A percentile compares a stretch with the other conserved stretches of the same genome.
These are phyloP conservation scores for Cathartes aura DNA, from an alignment of 2,113 vertebrate species.

Conservation along the genomic window DNA sequence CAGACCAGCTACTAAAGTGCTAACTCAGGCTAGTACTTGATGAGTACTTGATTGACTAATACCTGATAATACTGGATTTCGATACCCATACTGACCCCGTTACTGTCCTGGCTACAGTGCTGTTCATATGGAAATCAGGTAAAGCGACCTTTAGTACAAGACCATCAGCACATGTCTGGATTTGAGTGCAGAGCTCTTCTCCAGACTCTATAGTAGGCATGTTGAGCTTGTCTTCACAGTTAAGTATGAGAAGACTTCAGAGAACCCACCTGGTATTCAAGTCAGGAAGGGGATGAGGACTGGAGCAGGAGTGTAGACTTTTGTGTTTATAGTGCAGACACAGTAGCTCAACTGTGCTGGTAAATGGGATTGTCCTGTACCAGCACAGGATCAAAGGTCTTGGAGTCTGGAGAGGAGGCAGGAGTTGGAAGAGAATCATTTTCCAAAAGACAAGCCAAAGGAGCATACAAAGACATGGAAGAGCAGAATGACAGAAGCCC, in stretches of 20 bases:
- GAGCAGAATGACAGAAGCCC: neutral
- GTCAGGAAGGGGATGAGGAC: neutral
- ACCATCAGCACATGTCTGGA: neutral
- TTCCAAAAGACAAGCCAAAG: neutral
- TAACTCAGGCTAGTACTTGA: neutral
- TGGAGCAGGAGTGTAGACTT: neutral
- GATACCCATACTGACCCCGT: neutral
- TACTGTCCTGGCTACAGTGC: neutral
- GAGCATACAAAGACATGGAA: neutral
- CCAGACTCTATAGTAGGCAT: neutral
- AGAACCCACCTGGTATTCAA: neutral
- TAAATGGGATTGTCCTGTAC: neutral
- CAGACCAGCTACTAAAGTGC: neutral
- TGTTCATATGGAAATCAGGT: neutral
- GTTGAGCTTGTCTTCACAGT: neutral
- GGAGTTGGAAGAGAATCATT: neutral
- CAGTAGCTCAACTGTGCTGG: neutral
- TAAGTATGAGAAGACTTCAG: neutral
- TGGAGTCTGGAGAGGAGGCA: neutral
- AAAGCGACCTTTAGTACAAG: neutral
- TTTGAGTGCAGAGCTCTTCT: neutral
- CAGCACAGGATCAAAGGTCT: neutral
- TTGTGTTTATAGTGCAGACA: neutral
- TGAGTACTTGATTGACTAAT: neutral
- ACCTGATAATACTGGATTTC: neutral